phyloP scores from a whole-genome alignment of 2,797 vertebrate species.

The Danionella dracula region DNA sequence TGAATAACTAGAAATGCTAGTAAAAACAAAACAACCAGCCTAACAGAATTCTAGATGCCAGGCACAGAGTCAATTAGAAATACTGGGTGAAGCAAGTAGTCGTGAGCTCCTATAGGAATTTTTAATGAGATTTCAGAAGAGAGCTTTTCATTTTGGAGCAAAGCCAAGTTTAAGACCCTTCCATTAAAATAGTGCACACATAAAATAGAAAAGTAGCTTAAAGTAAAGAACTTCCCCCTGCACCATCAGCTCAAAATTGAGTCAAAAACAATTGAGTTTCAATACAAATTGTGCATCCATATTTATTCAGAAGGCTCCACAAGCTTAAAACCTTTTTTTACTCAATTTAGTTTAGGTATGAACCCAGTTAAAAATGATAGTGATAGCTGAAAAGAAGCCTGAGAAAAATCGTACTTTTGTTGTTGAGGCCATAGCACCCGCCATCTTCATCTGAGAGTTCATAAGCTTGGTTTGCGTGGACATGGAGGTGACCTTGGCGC shows the following conservation, averaged over 20 bases:
- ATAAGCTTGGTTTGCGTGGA: conserved; percentile 92
- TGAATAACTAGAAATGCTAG: neutral
- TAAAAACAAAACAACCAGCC: neutral
- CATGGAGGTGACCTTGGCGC: conserved; percentile 97
- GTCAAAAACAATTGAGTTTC: no score
- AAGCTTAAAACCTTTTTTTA: neutral
- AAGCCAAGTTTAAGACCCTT: neutral
- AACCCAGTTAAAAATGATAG: no score
- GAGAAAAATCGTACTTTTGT: conserved; percentile 78
- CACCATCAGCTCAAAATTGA: no score
- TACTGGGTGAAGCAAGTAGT: neutral
- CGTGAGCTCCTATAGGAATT: neutral
- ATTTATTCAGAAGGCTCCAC: no score
- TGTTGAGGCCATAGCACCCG: conserved; percentile 90
- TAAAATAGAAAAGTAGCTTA: no score
- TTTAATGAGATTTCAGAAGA: neutral
- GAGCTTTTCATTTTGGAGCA: neutral
- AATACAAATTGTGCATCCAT: no score
- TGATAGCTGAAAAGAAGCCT: no score
- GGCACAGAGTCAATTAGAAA: neutral
- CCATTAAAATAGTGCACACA: no score
- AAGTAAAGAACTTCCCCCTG: no score
- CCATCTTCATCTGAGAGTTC: conserved; percentile 99
- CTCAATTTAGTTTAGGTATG: no score
- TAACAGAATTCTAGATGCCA: neutral